phyloP scores from a whole-genome alignment of 1,140 invertebrate genomes.

The Spodoptera frugiperda region DNA sequence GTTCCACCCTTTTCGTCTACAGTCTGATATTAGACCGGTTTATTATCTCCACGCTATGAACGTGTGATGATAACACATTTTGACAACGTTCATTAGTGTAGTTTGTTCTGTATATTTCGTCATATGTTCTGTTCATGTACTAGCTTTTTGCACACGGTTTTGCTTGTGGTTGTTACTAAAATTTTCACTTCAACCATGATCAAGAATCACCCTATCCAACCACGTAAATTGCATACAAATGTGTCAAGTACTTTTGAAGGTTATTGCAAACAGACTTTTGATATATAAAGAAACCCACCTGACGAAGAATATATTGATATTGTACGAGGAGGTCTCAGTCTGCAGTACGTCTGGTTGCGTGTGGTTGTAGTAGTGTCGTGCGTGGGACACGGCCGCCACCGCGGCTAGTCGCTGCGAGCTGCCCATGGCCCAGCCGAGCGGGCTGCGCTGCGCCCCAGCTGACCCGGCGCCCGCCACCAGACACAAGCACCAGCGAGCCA shows the following conservation, averaged over 20 bases:
- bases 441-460: conserved; percentile 76
- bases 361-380: conserved; percentile 77
- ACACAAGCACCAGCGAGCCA: conserved; percentile 76
- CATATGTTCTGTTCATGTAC: no score
- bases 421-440: conserved; percentile 83
- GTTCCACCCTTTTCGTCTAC: neutral
- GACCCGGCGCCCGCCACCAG: conserved; percentile 71
- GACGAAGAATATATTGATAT: conserved; percentile 79
- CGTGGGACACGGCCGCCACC: conserved; percentile 77
- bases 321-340: conserved; percentile 69
- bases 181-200: no score
- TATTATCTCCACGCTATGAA: neutral
- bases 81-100: neutral
- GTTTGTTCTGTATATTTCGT: no score
- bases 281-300: conserved; percentile 67
- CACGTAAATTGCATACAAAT: neutral
- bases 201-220: no score
- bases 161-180: no score
- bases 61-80: neutral
- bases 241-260: no score
- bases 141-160: no score
- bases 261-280: no score
- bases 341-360: conserved; percentile 67
- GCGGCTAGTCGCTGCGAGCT: conserved; percentile 80
- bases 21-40: neutral